These are phyloP conservation scores for Poecilia latipinna DNA, from an alignment of 2,113 vertebrate species.

Conservation along the genomic window DNA sequence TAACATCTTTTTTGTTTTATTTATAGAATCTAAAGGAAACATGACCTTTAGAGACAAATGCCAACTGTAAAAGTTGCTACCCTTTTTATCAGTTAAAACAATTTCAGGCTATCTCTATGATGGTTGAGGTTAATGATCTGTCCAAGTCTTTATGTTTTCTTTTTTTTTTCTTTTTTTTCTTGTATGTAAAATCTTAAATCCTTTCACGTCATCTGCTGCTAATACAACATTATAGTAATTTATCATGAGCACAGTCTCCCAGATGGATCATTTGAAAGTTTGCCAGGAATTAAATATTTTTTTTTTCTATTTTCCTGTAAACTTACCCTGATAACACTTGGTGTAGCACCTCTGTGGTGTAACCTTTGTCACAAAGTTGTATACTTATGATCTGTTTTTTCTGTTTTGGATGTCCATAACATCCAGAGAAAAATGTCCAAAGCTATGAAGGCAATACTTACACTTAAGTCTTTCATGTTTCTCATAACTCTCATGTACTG, in stretches of 20 bases:
- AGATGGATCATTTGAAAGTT: not conserved
- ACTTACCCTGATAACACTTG: conserved; percentile 13
- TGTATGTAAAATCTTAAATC: too few relatives aligned
- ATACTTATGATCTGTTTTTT: conserved; percentile 5
- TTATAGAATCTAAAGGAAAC: too few relatives aligned
- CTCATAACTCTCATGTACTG: not conserved
- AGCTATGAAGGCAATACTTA: conserved; percentile 6
- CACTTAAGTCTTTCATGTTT: conserved; percentile 1
- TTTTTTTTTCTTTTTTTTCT: too few relatives aligned
- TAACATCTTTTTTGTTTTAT: too few relatives aligned
- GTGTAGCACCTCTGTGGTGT: not conserved
- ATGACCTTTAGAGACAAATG: too few relatives aligned
- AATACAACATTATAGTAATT: not conserved
- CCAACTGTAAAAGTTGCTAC: too few relatives aligned
- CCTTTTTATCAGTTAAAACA: not conserved
- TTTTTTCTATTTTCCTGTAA: conserved; percentile 10
- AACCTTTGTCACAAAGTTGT: not conserved
- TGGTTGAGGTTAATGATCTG: not conserved
- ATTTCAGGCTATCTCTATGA: not conserved
- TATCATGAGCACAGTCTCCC: not conserved
- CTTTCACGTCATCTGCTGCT: not conserved
- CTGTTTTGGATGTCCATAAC: not conserved
- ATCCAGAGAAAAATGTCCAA: not conserved
- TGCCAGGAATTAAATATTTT: not conserved
- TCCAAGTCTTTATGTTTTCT: not conserved